These are phyloP conservation scores for Sakesphorus luctuosus DNA, from an alignment of 2,113 vertebrate genomes.

Conservation along the genomic window DNA sequence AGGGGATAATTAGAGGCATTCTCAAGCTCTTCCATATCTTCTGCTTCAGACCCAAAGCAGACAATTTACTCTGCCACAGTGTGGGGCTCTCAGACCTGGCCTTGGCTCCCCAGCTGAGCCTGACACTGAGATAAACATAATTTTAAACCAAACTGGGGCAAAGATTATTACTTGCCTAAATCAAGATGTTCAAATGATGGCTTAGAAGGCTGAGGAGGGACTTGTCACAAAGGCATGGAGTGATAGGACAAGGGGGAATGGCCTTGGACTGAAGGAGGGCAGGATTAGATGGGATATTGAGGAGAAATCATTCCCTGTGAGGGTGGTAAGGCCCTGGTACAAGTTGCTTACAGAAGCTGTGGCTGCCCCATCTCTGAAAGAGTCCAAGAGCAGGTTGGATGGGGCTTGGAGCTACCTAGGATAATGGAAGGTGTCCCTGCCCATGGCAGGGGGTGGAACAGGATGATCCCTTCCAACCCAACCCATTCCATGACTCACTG, in stretches of 20 bases:
- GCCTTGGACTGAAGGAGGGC: not conserved
- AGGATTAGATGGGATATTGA: not conserved
- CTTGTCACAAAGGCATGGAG: not conserved
- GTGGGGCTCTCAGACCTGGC: not conserved
- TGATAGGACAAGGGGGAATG: not conserved
- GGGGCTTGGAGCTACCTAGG: rapidly evolving
- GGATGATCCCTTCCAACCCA: not conserved
- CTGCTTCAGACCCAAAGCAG: not conserved
- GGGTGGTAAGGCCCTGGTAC: not conserved
- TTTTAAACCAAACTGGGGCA: not conserved
- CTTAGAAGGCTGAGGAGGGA: not conserved
- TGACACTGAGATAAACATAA: not conserved
- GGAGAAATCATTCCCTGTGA: rapidly evolving
- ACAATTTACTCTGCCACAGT: not conserved
- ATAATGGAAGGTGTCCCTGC: not conserved
- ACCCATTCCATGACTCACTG: no score
- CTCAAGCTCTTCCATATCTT: not conserved
- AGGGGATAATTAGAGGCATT: not conserved
- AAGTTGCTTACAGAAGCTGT: not conserved
- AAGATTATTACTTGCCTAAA: not conserved
- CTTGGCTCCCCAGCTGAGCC: not conserved
- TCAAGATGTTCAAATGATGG: not conserved
- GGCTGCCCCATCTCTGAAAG: not conserved
- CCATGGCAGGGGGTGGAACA: not conserved
- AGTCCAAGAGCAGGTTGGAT: rapidly evolving